Evolutionary conservation across 2,888 invertebrate genomes (phyloP).

Genomic region (Mimachlamys varia): DNA sequence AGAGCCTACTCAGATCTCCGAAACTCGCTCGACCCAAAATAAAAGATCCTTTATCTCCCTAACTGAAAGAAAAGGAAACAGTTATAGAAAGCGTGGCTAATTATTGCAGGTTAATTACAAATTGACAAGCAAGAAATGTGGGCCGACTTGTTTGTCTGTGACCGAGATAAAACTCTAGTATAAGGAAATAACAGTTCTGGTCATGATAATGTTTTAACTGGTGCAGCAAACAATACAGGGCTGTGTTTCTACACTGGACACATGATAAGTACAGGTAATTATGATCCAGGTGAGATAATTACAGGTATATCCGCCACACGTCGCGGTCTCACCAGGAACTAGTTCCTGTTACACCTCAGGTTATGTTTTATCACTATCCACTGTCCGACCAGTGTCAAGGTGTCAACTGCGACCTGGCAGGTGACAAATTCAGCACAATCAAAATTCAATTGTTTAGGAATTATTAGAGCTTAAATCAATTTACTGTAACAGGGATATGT

Average conservation of each 20-base stretch:
- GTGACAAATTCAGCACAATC: background rate
- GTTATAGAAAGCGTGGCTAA: background rate
- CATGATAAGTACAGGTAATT: constrained; percentile 1
- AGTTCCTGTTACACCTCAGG: background rate
- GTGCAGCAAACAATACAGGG: background rate
- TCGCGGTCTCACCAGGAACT: background rate
- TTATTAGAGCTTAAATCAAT: constrained; percentile 3
- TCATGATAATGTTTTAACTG: background rate
- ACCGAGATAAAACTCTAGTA: background rate
- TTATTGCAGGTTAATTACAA: background rate
- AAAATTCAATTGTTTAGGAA: background rate
- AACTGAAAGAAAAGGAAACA: background rate
- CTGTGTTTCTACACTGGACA: background rate
- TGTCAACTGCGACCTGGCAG: background rate
- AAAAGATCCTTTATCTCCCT: background rate
- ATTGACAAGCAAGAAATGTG: background rate
- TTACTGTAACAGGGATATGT: background rate
- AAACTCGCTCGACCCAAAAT: background rate
- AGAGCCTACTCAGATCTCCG: background rate
- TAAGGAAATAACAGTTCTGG: background rate
- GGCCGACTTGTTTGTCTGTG: background rate
- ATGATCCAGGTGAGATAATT: background rate
- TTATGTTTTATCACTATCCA: background rate
- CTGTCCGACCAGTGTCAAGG: background rate
- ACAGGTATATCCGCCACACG: background rate